These are phyloP conservation scores for Turritopsis rubra DNA, from an alignment of 30 jellyfish, hydroid and myxozoan genomes.

Conservation along the genomic window DNA sequence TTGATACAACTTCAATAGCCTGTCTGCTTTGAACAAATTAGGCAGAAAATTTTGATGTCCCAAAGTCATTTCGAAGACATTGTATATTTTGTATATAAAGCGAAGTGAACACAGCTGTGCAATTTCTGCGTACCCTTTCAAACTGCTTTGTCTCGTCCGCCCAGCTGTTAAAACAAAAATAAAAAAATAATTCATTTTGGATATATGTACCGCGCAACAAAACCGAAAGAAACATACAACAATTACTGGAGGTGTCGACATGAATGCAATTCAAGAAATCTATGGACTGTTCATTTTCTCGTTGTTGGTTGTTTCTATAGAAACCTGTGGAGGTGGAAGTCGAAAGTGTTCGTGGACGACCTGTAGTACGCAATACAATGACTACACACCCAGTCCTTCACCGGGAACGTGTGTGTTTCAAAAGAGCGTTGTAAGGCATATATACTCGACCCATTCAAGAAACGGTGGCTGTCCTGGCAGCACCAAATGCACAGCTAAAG, in stretches of 20 bases:
- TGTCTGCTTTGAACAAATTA: too few relatives aligned
- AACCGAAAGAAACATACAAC: not conserved
- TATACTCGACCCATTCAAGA: slow-evolving; percentile 30
- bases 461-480: slow-evolving; percentile 59
- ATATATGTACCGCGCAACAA: not conserved
- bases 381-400: slow-evolving; percentile 44
- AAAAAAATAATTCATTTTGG: not conserved
- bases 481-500: slow-evolving; percentile 34
- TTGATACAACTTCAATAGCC: too few relatives aligned
- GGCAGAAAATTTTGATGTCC: not conserved
- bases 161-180: not conserved
- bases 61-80: not conserved
- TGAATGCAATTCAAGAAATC: not conserved
- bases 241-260: not conserved
- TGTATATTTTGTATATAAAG: not conserved
- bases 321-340: slow-evolving; percentile 19
- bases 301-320: not conserved
- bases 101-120: not conserved
- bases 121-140: not conserved
- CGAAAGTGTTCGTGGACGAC: slow-evolving; percentile 49
- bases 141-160: not conserved
- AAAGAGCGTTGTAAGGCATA: slow-evolving; percentile 28
- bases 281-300: not conserved
- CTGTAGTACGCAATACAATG: slow-evolving; percentile 39
- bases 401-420: slow-evolving; percentile 53